Percentiles rank a stretch among this genome's conserved stretches.
phyloP scores from a whole-genome alignment of 2,888 invertebrate species.

The Chalcis sispes region DNA sequence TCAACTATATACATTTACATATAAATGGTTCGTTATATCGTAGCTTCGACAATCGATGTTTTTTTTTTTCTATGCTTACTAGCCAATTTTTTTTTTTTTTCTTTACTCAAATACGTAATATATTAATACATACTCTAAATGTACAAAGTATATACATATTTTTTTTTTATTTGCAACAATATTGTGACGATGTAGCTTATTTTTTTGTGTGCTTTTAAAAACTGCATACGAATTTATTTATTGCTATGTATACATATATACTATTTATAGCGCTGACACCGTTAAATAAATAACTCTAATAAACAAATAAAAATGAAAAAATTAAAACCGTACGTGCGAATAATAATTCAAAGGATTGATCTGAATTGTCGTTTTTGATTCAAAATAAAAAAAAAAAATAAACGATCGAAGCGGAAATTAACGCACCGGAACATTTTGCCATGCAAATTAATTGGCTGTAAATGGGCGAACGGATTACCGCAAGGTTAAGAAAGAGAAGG shows the following conservation, averaged over 20 bases:
- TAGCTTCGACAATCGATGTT: conserved; percentile 17
- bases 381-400: not conserved
- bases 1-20: not conserved
- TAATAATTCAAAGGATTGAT: not conserved
- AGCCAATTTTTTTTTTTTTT: conserved; percentile 2
- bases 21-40: conserved; percentile 11
- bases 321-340: too few relatives aligned
- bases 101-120: not conserved
- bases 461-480: conserved; percentile 8
- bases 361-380: not conserved
- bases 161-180: not conserved
- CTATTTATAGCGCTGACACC: too few relatives aligned
- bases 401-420: too few relatives aligned
- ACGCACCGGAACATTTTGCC: not conserved
- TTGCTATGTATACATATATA: too few relatives aligned
- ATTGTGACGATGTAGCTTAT: conserved; percentile 26
- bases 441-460: conserved; percentile 36
- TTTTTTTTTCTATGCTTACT: too few relatives aligned
- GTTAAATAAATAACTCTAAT: not conserved
- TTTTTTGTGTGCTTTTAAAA: conserved; percentile 31
- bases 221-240: not conserved
- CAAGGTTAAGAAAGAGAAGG: not conserved
- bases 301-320: too few relatives aligned
- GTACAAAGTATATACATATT: conserved; percentile 1
- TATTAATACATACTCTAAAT: conserved; percentile 1